A percentile compares a stretch with the other conserved stretches of the same genome.
Conservation (phyloP, 1,140 invertebrate species). For the Macrosteles quadrilineatus region DNA sequence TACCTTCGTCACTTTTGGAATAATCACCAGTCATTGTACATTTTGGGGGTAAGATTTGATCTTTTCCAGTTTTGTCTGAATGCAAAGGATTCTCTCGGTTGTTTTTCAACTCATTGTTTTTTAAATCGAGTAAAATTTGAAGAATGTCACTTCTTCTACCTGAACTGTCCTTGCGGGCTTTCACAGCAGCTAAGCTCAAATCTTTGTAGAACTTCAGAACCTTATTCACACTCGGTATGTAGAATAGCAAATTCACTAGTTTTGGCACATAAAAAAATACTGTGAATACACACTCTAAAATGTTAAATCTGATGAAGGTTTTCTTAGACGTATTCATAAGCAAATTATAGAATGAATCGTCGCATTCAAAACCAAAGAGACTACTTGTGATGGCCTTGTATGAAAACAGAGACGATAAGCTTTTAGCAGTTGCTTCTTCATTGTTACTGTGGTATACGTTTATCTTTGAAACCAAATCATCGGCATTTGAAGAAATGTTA, state of each 20-base stretch:
- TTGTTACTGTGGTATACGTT: neutral
- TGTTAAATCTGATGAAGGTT: slow-evolving; percentile 52
- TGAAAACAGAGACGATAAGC: slow-evolving; percentile 49
- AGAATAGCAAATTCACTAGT: slow-evolving; percentile 28
- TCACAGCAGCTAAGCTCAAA: slow-evolving; percentile 52
- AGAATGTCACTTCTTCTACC: slow-evolving; percentile 51
- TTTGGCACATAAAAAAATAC: slow-evolving; percentile 32
- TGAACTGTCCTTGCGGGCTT: slow-evolving; percentile 50
- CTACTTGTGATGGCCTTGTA: slow-evolving; percentile 59
- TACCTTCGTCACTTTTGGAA: no score
- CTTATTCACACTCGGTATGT: slow-evolving; percentile 32
- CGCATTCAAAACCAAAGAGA: slow-evolving; percentile 56
- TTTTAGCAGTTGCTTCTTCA: neutral
- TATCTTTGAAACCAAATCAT: neutral
- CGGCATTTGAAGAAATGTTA: neutral
- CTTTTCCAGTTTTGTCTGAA: no score
- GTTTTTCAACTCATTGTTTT: slow-evolving; percentile 34
- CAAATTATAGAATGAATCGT: slow-evolving; percentile 43
- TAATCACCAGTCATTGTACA: no score
- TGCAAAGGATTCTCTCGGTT: no score
- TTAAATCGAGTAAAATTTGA: slow-evolving; percentile 41
- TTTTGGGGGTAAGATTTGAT: no score
- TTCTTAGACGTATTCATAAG: slow-evolving; percentile 53
- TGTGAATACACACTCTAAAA: slow-evolving; percentile 28
- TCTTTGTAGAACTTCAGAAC: slow-evolving; percentile 51